phyloP scores from a whole-genome alignment of 1,140 invertebrate genomes.

The Hylaeus anthracinus region DNA sequence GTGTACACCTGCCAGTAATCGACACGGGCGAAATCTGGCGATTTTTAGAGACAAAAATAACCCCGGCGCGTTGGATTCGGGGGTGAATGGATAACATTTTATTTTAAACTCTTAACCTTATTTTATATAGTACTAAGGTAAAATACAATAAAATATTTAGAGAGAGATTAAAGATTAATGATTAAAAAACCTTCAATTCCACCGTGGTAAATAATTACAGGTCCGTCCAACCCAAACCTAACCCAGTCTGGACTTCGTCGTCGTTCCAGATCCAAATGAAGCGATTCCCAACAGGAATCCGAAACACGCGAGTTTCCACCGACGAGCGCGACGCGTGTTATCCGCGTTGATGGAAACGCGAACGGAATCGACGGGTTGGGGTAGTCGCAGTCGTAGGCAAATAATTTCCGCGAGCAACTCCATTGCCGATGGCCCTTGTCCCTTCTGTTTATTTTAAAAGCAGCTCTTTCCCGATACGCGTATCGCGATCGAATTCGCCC shows the following conservation, averaged over 20 bases:
- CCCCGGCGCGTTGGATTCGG: no score
- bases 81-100: no score
- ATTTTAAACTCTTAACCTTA: no score
- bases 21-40: not conserved
- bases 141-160: no score
- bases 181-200: no score
- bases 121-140: no score
- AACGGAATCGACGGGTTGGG: not conserved
- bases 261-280: not conserved
- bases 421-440: not conserved
- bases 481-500: not conserved
- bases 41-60: no score
- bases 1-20: not conserved
- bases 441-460: slow-evolving; percentile 15
- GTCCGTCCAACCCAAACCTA: no score
- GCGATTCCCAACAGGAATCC: not conserved
- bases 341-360: not conserved
- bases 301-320: not conserved
- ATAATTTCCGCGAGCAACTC: not conserved
- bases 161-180: no score
- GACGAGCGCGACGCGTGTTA: not conserved
- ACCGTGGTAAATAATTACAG: no score
- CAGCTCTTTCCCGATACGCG: not conserved
- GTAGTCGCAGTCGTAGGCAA: not conserved
- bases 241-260: no score